A percentile compares a stretch with the other conserved stretches of the same genome.
Evolutionary conservation across 2,113 vertebrate species (phyloP).

Genomic region (Protobothrops flavoviridis): DNA sequence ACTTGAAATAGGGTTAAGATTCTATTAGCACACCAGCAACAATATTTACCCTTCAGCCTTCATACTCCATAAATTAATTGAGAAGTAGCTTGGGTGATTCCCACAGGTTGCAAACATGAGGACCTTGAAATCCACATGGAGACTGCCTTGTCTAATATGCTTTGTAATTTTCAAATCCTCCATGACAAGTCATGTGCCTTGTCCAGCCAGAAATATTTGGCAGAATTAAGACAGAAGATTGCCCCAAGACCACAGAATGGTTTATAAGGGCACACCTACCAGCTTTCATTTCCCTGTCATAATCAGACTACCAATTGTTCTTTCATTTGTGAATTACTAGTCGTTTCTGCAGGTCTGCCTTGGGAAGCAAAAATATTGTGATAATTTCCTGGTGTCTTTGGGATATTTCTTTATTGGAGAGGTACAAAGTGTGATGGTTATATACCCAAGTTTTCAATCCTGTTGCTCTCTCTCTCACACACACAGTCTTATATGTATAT

Average conservation of each 20-base stretch:
- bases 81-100: background rate
- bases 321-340: background rate
- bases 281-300: background rate
- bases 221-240: background rate
- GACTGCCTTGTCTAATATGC: background rate
- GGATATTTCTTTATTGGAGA: background rate
- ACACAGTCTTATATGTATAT: too few relatives aligned
- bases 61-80: background rate
- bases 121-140: background rate
- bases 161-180: background rate
- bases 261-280: background rate
- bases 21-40: background rate
- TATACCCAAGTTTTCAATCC: background rate
- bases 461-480: too few relatives aligned
- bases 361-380: background rate
- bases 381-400: background rate
- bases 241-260: background rate
- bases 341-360: background rate
- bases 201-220: background rate
- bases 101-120: background rate
- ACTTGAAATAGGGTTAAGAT: background rate
- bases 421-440: background rate
- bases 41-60: background rate
- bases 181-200: background rate
- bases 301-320: background rate